Conservation (phyloP, 2,113 vertebrate genomes). For the Rhegmatorhina hoffmannsi region DNA sequence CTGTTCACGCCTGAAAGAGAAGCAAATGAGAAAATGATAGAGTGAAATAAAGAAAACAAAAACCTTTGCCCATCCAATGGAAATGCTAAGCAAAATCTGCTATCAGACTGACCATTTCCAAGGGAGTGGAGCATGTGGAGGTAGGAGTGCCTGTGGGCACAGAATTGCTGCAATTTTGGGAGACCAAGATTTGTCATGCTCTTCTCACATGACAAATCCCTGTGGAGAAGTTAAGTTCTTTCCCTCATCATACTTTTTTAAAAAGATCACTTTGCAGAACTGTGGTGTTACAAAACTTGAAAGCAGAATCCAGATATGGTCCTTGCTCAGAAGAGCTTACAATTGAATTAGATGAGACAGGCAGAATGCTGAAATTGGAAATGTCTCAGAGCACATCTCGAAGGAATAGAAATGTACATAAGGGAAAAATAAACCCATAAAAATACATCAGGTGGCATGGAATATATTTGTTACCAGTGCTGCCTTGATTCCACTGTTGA, state of each 20-base stretch:
- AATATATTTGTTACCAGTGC: constrained; percentile 4
- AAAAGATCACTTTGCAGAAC: not conserved
- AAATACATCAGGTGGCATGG: constrained; percentile 35
- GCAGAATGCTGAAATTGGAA: constrained; percentile 38
- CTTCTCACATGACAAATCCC: not conserved
- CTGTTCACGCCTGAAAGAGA: constrained; percentile 84
- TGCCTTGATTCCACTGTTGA: not conserved
- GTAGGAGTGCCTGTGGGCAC: not conserved
- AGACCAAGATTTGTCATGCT: not conserved
- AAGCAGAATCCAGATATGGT: constrained; percentile 11
- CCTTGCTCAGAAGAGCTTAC: not conserved
- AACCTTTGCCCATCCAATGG: not conserved
- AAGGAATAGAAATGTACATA: constrained; percentile 37
- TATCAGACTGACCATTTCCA: not conserved
- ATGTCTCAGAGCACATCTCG: constrained; percentile 25
- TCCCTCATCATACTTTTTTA: not conserved
- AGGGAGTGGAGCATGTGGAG: not conserved
- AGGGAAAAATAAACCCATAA: constrained; percentile 41
- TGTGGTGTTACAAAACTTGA: not conserved
- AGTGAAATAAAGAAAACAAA: not conserved
- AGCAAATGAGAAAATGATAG: not conserved
- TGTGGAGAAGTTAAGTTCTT: not conserved
- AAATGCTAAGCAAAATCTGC: not conserved
- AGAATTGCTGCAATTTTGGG: not conserved
- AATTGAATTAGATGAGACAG: constrained; percentile 40